Conservation (phyloP, 1,140 invertebrate genomes). For the Holotrichia oblita region DNA sequence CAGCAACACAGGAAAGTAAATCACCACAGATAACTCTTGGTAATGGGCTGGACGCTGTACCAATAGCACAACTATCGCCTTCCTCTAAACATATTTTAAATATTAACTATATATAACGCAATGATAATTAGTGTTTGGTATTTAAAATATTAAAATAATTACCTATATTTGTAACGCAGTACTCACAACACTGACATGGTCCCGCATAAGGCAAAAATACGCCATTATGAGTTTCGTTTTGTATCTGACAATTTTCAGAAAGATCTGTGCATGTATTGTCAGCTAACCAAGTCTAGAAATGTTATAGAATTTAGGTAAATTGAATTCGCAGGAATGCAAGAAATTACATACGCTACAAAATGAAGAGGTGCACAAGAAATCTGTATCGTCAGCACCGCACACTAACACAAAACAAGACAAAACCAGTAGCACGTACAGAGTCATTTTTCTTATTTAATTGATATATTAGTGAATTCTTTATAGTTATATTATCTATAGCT, state of each 20-base stretch:
- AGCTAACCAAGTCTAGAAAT: neutral
- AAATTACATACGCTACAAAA: conserved; percentile 31
- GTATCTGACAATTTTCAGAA: conserved; percentile 60
- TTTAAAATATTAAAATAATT: conserved; percentile 39
- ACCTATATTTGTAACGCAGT: conserved; percentile 65
- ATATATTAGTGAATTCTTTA: neutral
- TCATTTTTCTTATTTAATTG: neutral
- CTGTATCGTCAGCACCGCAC: neutral
- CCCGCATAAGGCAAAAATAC: conserved; percentile 63
- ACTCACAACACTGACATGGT: conserved; percentile 68
- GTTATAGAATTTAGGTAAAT: neutral
- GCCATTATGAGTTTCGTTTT: conserved; percentile 64
- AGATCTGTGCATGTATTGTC: conserved; percentile 54
- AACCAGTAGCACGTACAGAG: neutral
- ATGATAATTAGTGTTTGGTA: neutral
- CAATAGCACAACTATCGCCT: conserved; percentile 58
- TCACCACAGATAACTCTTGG: conserved; percentile 61
- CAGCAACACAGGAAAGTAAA: conserved; percentile 55
- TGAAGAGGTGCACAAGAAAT: conserved; percentile 31
- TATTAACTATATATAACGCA: neutral
- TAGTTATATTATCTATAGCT: neutral
- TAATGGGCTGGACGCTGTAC: conserved; percentile 52
- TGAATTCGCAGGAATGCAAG: neutral
- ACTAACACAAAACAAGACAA: neutral
- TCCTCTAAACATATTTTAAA: conserved; percentile 52